Conservation (phyloP, 1,140 invertebrate genomes). For the Limonius californicus region DNA sequence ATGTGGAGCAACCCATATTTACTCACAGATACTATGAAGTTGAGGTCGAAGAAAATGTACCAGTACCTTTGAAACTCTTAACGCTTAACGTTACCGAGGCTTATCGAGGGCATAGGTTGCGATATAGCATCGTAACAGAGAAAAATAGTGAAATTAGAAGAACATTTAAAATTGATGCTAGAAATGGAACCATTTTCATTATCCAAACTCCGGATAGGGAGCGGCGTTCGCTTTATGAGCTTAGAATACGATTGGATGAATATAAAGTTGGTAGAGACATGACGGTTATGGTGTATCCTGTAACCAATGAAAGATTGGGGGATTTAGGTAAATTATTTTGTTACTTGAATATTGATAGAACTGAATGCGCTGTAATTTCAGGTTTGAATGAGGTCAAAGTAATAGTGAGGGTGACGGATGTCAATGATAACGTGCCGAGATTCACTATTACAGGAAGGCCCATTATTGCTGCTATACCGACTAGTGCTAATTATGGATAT, state of each 20-base stretch:
- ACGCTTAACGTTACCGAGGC: slow-evolving; percentile 64
- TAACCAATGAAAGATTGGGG: slow-evolving; percentile 62
- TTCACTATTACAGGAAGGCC: slow-evolving; percentile 69
- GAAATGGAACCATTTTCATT: slow-evolving; percentile 68
- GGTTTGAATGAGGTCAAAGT: slow-evolving; percentile 63
- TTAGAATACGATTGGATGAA: slow-evolving; percentile 65
- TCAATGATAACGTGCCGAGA: slow-evolving; percentile 76
- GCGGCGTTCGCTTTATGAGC: slow-evolving; percentile 58
- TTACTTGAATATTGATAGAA: no score
- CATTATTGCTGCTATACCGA: slow-evolving; percentile 73
- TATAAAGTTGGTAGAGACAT: slow-evolving; percentile 61
- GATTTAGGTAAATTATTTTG: slow-evolving; percentile 52
- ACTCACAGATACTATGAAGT: slow-evolving; percentile 72
- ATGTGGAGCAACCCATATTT: slow-evolving; percentile 57
- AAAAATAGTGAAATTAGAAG: slow-evolving; percentile 52
- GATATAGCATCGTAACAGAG: slow-evolving; percentile 58
- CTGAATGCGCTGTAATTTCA: slow-evolving; percentile 40
- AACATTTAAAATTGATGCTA: slow-evolving; percentile 65
- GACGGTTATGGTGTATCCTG: slow-evolving; percentile 68
- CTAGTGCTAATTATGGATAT: slow-evolving; percentile 74
- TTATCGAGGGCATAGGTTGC: slow-evolving; percentile 55
- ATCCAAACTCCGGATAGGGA: slow-evolving; percentile 67
- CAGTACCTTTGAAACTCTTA: slow-evolving; percentile 63
- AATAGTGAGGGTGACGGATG: slow-evolving; percentile 69
- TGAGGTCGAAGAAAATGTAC: slow-evolving; percentile 70